Evolutionary conservation across 2,113 vertebrate species (phyloP).

Genomic region (Balaenoptera acutorostrata): DNA sequence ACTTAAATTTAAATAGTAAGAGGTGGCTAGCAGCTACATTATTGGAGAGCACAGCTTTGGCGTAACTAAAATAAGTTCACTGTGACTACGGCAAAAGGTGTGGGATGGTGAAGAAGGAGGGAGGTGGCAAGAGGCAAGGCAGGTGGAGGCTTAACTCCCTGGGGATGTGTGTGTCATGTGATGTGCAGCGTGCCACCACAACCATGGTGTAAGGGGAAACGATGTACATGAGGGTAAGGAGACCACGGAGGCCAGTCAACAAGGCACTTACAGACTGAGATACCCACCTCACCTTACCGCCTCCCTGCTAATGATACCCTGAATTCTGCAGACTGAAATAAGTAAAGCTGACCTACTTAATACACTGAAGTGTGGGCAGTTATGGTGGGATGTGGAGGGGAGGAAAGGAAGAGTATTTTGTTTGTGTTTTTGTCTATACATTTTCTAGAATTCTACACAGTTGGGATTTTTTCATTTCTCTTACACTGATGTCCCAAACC

Average conservation of each 20-base stretch:
- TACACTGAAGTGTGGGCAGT: conserved; percentile 74
- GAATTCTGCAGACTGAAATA: conserved; percentile 90
- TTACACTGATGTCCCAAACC: conserved; percentile 72
- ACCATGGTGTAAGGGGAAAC: neutral
- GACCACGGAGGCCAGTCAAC: neutral
- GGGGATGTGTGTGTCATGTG: rapidly evolving
- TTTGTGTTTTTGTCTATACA: conserved; percentile 69
- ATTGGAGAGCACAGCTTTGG: neutral
- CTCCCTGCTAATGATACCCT: conserved; percentile 87
- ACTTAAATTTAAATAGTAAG: too few species aligned
- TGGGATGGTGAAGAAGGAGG: neutral
- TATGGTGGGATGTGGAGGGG: conserved; percentile 55
- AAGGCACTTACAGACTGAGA: conserved; percentile 92
- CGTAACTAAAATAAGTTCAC: neutral
- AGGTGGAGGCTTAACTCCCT: rapidly evolving
- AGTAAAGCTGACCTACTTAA: conserved; percentile 82
- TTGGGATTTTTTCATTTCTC: conserved; percentile 75
- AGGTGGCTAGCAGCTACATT: neutral
- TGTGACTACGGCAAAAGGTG: neutral
- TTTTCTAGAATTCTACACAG: conserved; percentile 62
- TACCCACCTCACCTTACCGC: conserved; percentile 87
- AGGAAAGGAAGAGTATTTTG: conserved; percentile 67
- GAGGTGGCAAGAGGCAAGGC: neutral
- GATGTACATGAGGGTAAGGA: neutral
- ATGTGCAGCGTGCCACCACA: too few species aligned